Evolutionary conservation across 2,113 vertebrate genomes (phyloP), one percentile per base, ranked within the genome.

Genomic region (Colinus virginianus): DNA sequence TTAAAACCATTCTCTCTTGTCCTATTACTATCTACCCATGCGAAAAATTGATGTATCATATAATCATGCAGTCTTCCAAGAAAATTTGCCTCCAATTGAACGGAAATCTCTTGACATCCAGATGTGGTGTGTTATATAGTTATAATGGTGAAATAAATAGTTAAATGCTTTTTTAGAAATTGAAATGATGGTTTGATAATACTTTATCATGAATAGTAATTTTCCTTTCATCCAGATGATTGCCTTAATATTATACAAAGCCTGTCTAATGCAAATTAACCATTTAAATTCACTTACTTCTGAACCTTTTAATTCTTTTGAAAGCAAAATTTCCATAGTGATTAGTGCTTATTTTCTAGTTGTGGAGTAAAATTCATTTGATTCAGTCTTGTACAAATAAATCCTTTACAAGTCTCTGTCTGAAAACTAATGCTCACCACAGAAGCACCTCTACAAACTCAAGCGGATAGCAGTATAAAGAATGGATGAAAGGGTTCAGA

Each of bases 361-460:
- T 94, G 69, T 38, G 30, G 45, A 18, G 5, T 53, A 92, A 88
- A 48, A 25, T 18, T 38, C 59, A 74, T 75, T 67, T 72, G 20
- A 55, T 82, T 82, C n/a, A 51, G 16, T 38, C 7, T 17, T 21
- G 58, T n/a, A 79, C 59, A 76, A 77, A 88, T 67, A 90, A 92
- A 69, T 90, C 26, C 87, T 45, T 46, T 7, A 11, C 53, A 63
- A 22, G 13, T 58, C 62, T 78, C 21, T 81, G 38, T 76, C 42
- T 81, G 48, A 72, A 92, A 84, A 79, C 20, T 78, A 56, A 67
- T 75, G 30, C 14, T 87, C 51, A 42, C 28, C 25, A 32, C 36
- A 88, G 93, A 90, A 94, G 69, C 25, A 87, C 13, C 62, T 78
- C 62, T 2, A 4, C 67, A 94, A 95, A 48, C 9, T 15, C n/a